Percentiles rank a stretch among this genome's conserved stretches.
phyloP scores from a whole-genome alignment of 2,797 vertebrate genomes.

The Cryptoblepharus egeriae region DNA sequence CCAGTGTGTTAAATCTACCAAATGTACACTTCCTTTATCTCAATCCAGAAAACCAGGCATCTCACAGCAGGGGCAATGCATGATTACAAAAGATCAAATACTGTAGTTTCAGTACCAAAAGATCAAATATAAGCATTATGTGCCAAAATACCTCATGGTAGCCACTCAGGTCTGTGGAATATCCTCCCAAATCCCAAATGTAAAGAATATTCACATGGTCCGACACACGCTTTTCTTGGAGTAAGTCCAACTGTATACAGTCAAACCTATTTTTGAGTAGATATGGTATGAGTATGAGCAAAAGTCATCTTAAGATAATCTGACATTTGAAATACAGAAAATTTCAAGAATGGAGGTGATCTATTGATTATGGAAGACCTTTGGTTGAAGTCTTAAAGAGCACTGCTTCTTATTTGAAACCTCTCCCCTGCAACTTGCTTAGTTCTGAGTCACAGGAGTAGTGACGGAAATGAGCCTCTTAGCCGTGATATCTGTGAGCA shows the following conservation, averaged over 20 bases:
- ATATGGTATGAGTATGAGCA: too few relatives aligned
- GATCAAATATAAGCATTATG: background rate
- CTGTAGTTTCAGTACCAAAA: background rate
- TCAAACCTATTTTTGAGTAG: too few relatives aligned
- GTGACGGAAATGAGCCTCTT: background rate
- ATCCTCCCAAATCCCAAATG: background rate
- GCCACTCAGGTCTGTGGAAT: background rate
- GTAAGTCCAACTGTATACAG: too few relatives aligned
- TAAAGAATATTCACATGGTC: background rate
- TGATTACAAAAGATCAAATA: background rate
- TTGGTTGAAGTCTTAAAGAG: background rate
- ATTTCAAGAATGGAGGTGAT: background rate
- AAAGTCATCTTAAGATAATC: too few relatives aligned
- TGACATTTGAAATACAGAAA: background rate
- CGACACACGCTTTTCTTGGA: too few relatives aligned
- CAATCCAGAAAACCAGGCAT: background rate
- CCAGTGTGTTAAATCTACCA: background rate
- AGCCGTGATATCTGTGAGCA: too few relatives aligned
- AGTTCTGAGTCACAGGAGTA: background rate
- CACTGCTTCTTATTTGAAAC: too few relatives aligned
- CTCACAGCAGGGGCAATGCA: background rate
- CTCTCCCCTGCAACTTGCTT: background rate
- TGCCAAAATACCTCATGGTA: background rate
- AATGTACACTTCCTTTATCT: too few relatives aligned
- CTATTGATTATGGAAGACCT: too few relatives aligned